Evolutionary conservation across 2,797 vertebrate species (phyloP).

Genomic region (Sebastes hubbsi): DNA sequence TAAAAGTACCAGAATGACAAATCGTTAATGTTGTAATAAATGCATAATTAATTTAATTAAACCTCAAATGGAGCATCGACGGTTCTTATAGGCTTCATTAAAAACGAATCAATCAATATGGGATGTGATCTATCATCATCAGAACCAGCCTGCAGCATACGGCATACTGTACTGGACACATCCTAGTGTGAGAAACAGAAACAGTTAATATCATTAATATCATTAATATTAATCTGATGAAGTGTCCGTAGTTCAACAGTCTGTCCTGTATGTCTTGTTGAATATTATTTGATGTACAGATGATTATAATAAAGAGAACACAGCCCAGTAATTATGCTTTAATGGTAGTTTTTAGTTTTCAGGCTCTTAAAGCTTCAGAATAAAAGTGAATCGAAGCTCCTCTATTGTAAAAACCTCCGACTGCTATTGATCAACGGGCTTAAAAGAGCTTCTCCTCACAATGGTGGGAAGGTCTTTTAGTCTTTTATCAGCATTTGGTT

Average conservation of each 20-base stretch:
- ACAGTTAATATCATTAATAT: not conserved
- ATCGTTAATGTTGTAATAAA: no score
- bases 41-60: no score
- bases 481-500: not conserved
- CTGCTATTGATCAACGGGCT: not conserved
- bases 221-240: not conserved
- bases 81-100: no score
- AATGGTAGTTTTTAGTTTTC: not conserved
- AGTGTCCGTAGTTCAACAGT: not conserved
- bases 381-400: not conserved
- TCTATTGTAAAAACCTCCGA: not conserved
- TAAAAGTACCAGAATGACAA: no score
- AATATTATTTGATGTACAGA: not conserved
- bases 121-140: no score
- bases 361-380: not conserved
- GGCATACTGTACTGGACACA: no score
- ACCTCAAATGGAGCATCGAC: no score
- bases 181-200: no score
- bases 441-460: not conserved
- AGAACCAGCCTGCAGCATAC: not conserved
- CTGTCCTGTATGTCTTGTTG: not conserved
- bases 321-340: not conserved
- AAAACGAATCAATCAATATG: no score
- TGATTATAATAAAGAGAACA: not conserved
- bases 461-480: not conserved